Percentiles rank a stretch among this genome's conserved stretches.
Evolutionary conservation across 2,888 invertebrate genomes (phyloP).

Genomic region (Leptinotarsa tumamoca): DNA sequence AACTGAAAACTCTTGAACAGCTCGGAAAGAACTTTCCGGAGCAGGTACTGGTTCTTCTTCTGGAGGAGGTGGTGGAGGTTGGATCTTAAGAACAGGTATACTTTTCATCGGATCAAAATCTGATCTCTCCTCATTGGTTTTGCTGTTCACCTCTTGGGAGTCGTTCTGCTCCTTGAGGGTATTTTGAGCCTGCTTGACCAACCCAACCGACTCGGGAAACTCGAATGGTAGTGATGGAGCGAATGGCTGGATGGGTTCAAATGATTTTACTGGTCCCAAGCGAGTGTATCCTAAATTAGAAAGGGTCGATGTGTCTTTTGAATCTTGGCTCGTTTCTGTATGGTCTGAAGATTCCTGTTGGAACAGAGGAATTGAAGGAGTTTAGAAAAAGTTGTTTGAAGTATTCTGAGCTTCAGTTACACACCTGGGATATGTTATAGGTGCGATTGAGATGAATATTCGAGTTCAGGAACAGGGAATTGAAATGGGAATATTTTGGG

Average conservation of each 20-base stretch:
- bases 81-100: background rate
- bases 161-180: constrained; percentile 25
- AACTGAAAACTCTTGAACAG: background rate
- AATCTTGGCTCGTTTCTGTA: background rate
- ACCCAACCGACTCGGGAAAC: constrained; percentile 60
- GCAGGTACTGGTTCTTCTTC: background rate
- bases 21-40: background rate
- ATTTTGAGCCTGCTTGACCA: constrained; percentile 57
- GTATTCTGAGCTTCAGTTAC: constrained; percentile 9
- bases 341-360: background rate
- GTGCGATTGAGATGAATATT: background rate
- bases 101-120: background rate
- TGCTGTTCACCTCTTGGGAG: background rate
- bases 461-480: no score
- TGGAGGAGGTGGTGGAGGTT: background rate
- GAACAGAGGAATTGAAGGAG: background rate
- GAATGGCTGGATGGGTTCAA: constrained; percentile 59
- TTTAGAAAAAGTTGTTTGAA: background rate
- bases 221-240: constrained; percentile 61
- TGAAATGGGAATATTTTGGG: no score
- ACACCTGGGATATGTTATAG: background rate
- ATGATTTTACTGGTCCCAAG: constrained; percentile 59
- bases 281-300: constrained; percentile 45
- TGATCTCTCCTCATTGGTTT: background rate
- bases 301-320: constrained; percentile 34